Conservation (phyloP, 2,888 invertebrate genomes). For the Tineola bisselliella region DNA sequence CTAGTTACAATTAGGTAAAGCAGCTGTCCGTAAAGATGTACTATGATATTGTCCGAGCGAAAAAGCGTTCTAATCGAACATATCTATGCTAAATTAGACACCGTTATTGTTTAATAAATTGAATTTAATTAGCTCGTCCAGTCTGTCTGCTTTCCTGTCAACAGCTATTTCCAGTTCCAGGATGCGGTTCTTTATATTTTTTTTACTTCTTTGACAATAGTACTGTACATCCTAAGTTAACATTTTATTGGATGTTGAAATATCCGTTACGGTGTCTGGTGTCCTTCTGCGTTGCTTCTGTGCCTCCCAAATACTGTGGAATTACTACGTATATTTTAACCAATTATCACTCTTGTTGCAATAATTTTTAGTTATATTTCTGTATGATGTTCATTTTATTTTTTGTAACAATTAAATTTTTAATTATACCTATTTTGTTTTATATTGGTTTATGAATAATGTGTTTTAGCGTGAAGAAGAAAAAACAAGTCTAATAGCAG, state of each 20-base stretch:
- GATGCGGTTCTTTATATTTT: background rate
- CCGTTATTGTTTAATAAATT: too few species aligned
- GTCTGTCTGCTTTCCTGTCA: background rate
- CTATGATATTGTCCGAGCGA: too few species aligned
- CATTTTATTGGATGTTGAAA: conserved; percentile 2
- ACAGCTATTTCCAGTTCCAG: background rate
- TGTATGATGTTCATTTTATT: background rate
- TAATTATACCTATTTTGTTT: background rate
- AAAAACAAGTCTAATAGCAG: conserved; percentile 80
- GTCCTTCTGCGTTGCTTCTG: conserved; percentile 10
- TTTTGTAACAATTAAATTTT: background rate
- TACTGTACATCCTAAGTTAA: conserved; percentile 7
- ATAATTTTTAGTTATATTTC: background rate
- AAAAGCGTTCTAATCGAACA: too few species aligned
- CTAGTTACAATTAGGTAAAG: too few species aligned
- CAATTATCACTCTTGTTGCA: background rate
- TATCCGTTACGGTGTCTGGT: conserved; percentile 11
- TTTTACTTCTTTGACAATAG: background rate
- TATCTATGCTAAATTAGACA: too few species aligned
- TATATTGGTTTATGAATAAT: background rate
- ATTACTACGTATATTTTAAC: background rate
- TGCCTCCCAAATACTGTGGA: background rate
- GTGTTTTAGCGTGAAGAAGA: conserved; percentile 75
- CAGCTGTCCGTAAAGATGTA: too few species aligned
- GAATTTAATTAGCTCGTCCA: background rate